Conservation (phyloP, 2,113 vertebrate genomes). For the Aix galericulata region DNA sequence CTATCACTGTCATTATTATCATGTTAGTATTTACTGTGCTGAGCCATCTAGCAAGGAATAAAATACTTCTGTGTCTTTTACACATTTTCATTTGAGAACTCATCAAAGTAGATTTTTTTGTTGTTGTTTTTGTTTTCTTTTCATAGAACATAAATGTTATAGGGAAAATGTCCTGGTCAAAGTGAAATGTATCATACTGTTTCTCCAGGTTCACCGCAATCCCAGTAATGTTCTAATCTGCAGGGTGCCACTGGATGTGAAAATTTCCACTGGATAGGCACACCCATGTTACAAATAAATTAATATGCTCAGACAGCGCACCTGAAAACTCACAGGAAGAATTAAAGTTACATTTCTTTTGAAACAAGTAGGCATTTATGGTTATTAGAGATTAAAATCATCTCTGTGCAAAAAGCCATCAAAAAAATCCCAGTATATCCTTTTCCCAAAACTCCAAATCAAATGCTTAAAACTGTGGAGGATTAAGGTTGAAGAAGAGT, state of each 20-base stretch:
- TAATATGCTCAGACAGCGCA: background rate
- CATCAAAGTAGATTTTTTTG: background rate
- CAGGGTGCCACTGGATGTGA: background rate
- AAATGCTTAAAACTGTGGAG: background rate
- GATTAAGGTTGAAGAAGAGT: background rate
- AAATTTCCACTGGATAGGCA: background rate
- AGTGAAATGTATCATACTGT: background rate
- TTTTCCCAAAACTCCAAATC: background rate
- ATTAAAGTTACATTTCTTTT: conserved; percentile 26
- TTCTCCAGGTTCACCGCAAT: background rate
- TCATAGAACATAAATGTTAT: background rate
- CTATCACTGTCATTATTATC: background rate
- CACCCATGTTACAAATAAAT: background rate
- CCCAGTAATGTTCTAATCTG: background rate
- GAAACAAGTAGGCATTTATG: conserved; percentile 35
- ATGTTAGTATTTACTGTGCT: background rate
- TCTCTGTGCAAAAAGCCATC: background rate
- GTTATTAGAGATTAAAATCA: background rate
- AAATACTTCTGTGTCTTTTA: background rate
- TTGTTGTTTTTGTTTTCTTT: too few species aligned
- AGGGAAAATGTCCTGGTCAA: background rate
- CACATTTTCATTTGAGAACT: background rate
- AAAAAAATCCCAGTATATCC: background rate
- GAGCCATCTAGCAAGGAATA: background rate
- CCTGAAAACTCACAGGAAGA: conserved; percentile 17